Evolutionary conservation across 2,797 vertebrate genomes (phyloP).

Genomic region (Psittacula derbiana): DNA sequence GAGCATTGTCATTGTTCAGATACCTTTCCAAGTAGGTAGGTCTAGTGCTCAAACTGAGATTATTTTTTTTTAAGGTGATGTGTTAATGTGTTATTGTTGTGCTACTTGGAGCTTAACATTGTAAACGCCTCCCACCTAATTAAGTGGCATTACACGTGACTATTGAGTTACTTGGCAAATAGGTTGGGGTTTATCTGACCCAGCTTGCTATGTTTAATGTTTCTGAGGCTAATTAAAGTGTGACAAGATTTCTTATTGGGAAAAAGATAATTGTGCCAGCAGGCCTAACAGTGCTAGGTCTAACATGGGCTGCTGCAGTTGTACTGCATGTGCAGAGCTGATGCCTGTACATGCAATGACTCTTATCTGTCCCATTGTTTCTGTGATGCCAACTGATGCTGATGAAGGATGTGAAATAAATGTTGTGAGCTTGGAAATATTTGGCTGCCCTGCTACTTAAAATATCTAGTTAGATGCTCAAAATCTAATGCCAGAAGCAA

Average conservation of each 20-base stretch:
- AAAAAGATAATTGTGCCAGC: neutral
- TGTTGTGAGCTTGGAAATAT: neutral
- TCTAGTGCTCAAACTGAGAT: neutral
- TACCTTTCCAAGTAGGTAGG: neutral
- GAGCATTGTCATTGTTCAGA: neutral
- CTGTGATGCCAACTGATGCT: neutral
- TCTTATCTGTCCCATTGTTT: neutral
- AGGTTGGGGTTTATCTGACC: neutral
- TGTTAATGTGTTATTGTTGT: slow-evolving; percentile 16
- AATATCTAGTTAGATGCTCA: neutral
- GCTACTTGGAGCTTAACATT: neutral
- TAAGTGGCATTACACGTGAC: neutral
- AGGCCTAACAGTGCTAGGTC: neutral
- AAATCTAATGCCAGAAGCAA: neutral
- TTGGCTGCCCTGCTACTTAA: neutral
- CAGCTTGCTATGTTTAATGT: neutral
- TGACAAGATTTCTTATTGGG: neutral
- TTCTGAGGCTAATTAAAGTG: neutral
- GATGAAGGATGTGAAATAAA: neutral
- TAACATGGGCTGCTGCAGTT: fast-evolving
- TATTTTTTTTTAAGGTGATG: neutral
- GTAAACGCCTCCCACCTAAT: slow-evolving; percentile 24
- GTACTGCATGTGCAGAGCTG: neutral
- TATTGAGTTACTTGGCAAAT: neutral
- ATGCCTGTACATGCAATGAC: neutral